Conservation (phyloP, 2,113 vertebrate genomes). For the Theristicus caerulescens region DNA sequence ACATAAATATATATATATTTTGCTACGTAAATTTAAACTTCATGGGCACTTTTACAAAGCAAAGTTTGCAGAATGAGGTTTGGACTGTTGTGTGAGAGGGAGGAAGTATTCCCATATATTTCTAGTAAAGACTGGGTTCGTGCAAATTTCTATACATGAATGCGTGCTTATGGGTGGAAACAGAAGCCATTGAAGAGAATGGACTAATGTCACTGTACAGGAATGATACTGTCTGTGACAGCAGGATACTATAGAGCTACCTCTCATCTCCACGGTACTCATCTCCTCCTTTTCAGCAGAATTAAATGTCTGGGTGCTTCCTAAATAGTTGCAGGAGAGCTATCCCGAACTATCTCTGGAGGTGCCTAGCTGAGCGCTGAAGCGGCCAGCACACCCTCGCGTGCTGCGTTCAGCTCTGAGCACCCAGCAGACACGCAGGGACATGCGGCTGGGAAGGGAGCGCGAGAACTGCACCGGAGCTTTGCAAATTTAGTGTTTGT, state of each 20-base stretch:
- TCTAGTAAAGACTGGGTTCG: not conserved
- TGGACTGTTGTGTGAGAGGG: not conserved
- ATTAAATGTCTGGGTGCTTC: not conserved
- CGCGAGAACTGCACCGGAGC: not conserved
- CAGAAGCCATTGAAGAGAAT: not conserved
- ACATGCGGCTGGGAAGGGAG: not conserved
- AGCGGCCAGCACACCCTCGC: rapidly evolving
- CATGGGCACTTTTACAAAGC: not conserved
- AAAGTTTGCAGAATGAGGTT: not conserved
- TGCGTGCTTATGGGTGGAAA: not conserved
- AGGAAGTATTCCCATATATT: not conserved
- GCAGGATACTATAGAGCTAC: not conserved
- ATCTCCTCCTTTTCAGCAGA: not conserved
- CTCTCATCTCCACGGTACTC: not conserved
- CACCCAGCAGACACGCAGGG: not conserved
- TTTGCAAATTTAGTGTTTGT: not conserved
- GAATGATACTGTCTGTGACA: too few relatives aligned
- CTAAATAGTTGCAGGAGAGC: not conserved
- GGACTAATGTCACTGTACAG: not conserved
- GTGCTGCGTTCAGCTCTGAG: not conserved
- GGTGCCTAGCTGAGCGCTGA: not conserved
- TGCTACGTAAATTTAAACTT: not conserved
- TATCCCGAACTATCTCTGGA: not conserved
- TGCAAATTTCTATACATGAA: not conserved
- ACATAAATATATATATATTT: not conserved